Conservation (phyloP, 1,140 invertebrate genomes). For the Penaeus chinensis region DNA sequence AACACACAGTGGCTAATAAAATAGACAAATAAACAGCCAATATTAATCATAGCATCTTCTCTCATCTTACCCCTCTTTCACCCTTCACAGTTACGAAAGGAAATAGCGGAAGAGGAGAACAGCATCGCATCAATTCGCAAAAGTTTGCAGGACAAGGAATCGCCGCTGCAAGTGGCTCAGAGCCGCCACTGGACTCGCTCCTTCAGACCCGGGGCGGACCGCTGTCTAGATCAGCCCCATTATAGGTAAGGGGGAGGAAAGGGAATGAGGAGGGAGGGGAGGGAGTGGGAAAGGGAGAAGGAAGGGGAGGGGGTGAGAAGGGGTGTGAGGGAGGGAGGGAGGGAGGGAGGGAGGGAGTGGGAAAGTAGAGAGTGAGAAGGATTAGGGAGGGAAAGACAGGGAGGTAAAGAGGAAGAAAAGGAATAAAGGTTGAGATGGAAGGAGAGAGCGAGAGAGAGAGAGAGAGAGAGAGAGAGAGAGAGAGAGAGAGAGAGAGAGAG, state of each 20-base stretch:
- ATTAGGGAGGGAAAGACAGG: too few relatives aligned
- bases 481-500: too few relatives aligned
- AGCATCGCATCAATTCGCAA: conserved; percentile 74
- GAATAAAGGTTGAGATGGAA: too few relatives aligned
- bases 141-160: conserved; percentile 66
- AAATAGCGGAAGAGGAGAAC: conserved; percentile 72
- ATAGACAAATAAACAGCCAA: too few relatives aligned
- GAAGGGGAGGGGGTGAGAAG: background rate
- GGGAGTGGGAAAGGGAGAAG: background rate
- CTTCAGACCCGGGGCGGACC: conserved; percentile 57
- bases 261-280: background rate
- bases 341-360: too few relatives aligned
- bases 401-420: too few relatives aligned
- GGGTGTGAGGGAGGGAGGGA: too few relatives aligned
- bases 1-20: too few relatives aligned
- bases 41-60: too few relatives aligned
- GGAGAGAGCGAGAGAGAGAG: too few relatives aligned
- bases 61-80: background rate
- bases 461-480: too few relatives aligned
- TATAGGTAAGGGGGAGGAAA: conserved; percentile 32
- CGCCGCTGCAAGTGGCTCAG: conserved; percentile 61
- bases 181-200: conserved; percentile 57
- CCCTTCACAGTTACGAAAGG: conserved; percentile 49
- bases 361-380: too few relatives aligned
- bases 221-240: conserved; percentile 60